Conservation (phyloP, 2,888 invertebrate species). For the Caenorhabditis doughertyi region DNA sequence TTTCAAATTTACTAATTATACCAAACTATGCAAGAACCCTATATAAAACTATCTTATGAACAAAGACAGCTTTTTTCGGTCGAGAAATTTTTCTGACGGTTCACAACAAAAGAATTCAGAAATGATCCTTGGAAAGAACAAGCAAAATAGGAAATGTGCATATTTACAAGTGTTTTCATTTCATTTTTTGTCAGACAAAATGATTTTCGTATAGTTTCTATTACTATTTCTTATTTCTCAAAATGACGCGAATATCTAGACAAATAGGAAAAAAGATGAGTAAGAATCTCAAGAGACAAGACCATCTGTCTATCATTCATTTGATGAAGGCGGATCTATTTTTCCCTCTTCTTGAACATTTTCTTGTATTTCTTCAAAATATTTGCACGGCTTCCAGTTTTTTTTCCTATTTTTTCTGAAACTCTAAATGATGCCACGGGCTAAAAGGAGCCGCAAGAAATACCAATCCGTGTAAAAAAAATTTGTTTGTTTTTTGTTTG, state of each 20-base stretch:
- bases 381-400: not conserved
- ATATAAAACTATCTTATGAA: too few relatives aligned
- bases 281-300: conserved; percentile 2
- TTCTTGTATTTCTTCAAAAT: not conserved
- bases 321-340: not conserved
- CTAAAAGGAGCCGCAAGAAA: not conserved
- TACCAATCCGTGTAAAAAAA: not conserved
- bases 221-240: not conserved
- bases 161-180: not conserved
- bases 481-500: conserved; percentile 18
- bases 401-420: not conserved
- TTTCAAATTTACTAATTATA: too few relatives aligned
- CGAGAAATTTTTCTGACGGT: too few relatives aligned
- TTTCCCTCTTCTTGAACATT: not conserved
- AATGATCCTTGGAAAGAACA: not conserved
- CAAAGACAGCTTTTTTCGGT: too few relatives aligned
- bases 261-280: not conserved
- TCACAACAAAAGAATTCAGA: too few relatives aligned
- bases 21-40: too few relatives aligned
- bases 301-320: not conserved
- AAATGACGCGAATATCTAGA: conserved; percentile 7
- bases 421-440: conserved; percentile 6
- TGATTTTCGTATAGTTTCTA: not conserved
- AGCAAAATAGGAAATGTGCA: not conserved
- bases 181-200: not conserved